These are phyloP conservation scores for Morpho helenor DNA, from an alignment of 2,888 invertebrate species.

Conservation along the genomic window DNA sequence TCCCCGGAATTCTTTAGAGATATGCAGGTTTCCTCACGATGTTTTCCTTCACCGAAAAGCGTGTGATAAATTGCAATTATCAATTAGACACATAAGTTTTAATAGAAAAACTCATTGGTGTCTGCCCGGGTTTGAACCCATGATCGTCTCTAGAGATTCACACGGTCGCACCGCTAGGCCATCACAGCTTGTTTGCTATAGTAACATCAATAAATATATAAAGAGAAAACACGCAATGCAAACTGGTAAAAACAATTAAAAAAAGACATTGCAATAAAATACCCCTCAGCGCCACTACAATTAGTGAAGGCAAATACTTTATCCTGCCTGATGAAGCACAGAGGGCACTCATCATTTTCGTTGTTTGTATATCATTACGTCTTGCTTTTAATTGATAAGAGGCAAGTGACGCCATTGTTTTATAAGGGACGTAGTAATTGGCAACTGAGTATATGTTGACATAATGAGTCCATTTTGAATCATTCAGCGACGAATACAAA, in stretches of 20 bases:
- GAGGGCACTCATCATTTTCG: slow-evolving; percentile 17
- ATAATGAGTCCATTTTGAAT: not conserved
- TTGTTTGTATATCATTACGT: slow-evolving; percentile 34
- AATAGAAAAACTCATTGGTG: no score
- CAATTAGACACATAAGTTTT: no score
- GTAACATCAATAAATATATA: not conserved
- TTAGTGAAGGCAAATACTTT: slow-evolving; percentile 23
- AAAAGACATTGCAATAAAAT: slow-evolving; percentile 1
- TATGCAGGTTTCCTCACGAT: no score
- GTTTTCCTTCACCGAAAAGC: no score
- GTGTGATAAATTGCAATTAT: no score
- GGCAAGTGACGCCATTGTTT: slow-evolving; percentile 16
- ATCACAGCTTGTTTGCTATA: no score
- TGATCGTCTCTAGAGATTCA: no score
- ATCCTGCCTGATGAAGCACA: slow-evolving; percentile 5
- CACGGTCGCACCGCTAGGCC: no score
- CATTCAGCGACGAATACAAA: no score
- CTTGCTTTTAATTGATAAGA: slow-evolving; percentile 33
- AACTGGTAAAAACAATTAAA: not conserved
- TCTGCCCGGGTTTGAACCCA: no score
- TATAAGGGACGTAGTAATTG: slow-evolving; percentile 17
- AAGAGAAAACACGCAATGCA: no score
- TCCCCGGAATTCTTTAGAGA: no score
- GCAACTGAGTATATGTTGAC: slow-evolving; percentile 8
- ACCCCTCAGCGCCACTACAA: slow-evolving; percentile 18